A percentile compares a stretch with the other conserved stretches of the same genome.
These are phyloP conservation scores for Ypsolopha scabrella DNA, from an alignment of 2,888 invertebrate species.

Conservation along the genomic window DNA sequence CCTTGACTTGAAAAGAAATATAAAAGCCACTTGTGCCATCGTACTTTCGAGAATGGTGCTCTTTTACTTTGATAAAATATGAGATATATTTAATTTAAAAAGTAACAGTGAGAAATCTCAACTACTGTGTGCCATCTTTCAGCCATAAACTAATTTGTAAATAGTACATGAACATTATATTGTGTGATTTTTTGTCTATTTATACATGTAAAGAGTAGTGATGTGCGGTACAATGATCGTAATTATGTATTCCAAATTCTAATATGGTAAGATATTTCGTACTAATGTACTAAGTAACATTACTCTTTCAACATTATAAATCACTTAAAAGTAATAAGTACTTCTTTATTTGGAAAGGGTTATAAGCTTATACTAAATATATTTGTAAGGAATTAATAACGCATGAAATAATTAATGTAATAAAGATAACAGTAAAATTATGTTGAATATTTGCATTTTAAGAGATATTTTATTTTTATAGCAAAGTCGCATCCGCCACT, in stretches of 20 bases:
- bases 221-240: background rate
- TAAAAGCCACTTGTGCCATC: slow-evolving; percentile 2
- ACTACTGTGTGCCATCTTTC: background rate
- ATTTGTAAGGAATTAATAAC: background rate
- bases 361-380: background rate
- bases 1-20: slow-evolving; percentile 21
- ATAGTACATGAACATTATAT: background rate
- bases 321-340: background rate
- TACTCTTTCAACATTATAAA: background rate
- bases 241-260: background rate
- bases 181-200: background rate
- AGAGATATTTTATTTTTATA: background rate
- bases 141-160: background rate
- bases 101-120: slow-evolving; percentile 1
- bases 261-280: background rate
- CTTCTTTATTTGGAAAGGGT: background rate
- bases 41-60: background rate
- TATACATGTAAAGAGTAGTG: background rate
- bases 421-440: background rate
- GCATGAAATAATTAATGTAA: background rate
- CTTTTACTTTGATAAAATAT: background rate
- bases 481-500: slow-evolving; percentile 1
- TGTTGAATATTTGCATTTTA: background rate
- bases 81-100: background rate
- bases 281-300: background rate